These are phyloP conservation scores for Philereme transversata DNA, from an alignment of 2,888 invertebrate species.

Conservation along the genomic window DNA sequence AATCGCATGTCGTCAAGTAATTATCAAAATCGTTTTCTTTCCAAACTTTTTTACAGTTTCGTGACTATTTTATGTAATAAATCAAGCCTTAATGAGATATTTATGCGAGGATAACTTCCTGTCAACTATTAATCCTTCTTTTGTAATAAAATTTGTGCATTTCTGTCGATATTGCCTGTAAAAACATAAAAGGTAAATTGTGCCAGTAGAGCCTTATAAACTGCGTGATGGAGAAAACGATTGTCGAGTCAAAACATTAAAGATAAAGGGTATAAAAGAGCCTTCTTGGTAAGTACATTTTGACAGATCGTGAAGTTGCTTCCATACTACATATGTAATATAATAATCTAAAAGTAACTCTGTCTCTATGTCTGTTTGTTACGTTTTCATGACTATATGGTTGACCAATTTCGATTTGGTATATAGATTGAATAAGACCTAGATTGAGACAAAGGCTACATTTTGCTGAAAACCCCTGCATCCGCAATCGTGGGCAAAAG, in stretches of 20 bases:
- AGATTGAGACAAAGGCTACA: no score
- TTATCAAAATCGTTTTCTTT: constrained; percentile 75
- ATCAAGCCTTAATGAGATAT: constrained; percentile 81
- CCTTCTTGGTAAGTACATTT: constrained; percentile 10
- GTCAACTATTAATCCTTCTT: constrained; percentile 78
- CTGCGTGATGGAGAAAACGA: constrained; percentile 33
- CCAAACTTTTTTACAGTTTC: constrained; percentile 74
- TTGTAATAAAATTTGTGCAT: constrained; percentile 59
- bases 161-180: constrained; percentile 58
- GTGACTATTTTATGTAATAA: constrained; percentile 78
- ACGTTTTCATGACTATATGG: no score
- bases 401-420: no score
- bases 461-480: no score
- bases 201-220: constrained; percentile 16
- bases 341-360: no score
- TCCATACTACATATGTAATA: no score
- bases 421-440: no score
- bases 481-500: no score
- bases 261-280: constrained; percentile 23
- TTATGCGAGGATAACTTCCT: constrained; percentile 74
- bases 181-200: constrained; percentile 13
- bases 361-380: no score
- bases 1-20: constrained; percentile 83
- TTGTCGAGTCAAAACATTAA: constrained; percentile 16
- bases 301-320: constrained; percentile 13